Percentiles rank a stretch among this genome's conserved stretches.
phyloP scores from a whole-genome alignment of 2,888 invertebrate species.

The Epistrophella euchroma region DNA sequence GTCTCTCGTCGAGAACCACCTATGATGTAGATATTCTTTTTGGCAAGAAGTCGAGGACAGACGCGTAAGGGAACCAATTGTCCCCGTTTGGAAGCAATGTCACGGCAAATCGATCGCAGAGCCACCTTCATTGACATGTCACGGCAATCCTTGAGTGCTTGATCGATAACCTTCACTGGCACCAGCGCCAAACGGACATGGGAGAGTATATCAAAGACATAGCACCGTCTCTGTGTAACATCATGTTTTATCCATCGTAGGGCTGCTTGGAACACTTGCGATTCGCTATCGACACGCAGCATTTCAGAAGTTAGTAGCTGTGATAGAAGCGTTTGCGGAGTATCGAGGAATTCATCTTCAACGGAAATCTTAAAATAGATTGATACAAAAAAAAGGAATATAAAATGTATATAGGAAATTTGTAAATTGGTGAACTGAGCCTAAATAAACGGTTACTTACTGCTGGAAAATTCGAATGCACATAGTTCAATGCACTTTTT shows the following conservation, averaged over 20 bases:
- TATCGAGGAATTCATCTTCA: constrained; percentile 94
- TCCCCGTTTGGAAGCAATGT: constrained; percentile 90
- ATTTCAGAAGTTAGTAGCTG: constrained; percentile 93
- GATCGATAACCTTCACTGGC: constrained; percentile 91
- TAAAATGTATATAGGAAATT: no score
- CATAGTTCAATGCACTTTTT: constrained; percentile 91
- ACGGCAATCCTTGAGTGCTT: constrained; percentile 90
- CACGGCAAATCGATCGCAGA: constrained; percentile 90
- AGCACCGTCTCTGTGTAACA: constrained; percentile 89
- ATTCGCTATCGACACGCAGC: constrained; percentile 94
- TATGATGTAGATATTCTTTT: constrained; percentile 93
- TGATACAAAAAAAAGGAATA: no score
- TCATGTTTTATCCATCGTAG: constrained; percentile 94
- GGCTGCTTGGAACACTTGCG: constrained; percentile 94
- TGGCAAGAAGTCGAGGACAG: constrained; percentile 92
- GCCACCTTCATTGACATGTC: constrained; percentile 93
- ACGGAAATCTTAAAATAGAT: constrained; percentile 83
- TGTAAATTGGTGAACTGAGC: no score
- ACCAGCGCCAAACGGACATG: constrained; percentile 93
- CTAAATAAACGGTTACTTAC: constrained; percentile 86
- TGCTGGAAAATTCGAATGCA: constrained; percentile 92
- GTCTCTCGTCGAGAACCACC: constrained; percentile 94
- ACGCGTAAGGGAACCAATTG: constrained; percentile 90
- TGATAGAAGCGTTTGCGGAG: constrained; percentile 91
- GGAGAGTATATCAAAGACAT: constrained; percentile 93